Evolutionary conservation across 2,797 vertebrate species (phyloP).

Genomic region (Crocidura indochinensis): DNA sequence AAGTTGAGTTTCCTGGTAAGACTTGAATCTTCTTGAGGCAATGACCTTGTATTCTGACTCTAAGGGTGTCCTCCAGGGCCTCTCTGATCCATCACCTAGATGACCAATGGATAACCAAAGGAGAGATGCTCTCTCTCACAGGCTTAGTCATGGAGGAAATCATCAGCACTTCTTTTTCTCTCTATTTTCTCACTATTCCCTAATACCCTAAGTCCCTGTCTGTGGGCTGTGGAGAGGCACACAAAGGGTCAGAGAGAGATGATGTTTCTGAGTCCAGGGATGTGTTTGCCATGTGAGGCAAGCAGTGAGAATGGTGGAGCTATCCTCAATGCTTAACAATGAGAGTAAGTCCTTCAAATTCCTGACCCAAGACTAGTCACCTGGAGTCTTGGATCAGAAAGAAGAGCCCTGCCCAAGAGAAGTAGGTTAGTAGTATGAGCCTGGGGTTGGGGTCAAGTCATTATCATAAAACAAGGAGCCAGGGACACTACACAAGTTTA

Average conservation of each 20-base stretch:
- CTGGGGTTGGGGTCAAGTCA: conserved; percentile 47
- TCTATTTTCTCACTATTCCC: not conserved
- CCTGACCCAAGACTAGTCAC: not conserved
- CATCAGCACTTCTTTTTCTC: not conserved
- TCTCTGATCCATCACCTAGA: not conserved
- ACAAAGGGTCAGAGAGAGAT: not conserved
- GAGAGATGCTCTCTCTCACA: not conserved
- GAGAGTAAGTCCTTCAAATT: not conserved
- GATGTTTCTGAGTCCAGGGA: not conserved
- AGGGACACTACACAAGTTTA: too few relatives aligned
- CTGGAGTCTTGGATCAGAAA: not conserved
- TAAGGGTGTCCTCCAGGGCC: not conserved
- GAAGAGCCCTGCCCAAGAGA: conserved; percentile 41
- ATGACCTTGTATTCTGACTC: not conserved
- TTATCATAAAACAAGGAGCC: not conserved
- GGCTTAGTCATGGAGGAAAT: not conserved
- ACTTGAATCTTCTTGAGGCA: not conserved
- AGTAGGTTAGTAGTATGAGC: conserved; percentile 18
- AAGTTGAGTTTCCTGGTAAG: not conserved
- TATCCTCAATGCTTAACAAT: not conserved
- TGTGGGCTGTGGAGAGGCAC: too few relatives aligned
- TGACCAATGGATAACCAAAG: not conserved
- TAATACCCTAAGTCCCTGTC: not conserved
- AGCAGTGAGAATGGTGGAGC: not conserved
- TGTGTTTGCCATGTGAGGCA: not conserved